Evolutionary conservation across 2,113 vertebrate genomes (phyloP).

Genomic region (Coptodon bakossiorum): DNA sequence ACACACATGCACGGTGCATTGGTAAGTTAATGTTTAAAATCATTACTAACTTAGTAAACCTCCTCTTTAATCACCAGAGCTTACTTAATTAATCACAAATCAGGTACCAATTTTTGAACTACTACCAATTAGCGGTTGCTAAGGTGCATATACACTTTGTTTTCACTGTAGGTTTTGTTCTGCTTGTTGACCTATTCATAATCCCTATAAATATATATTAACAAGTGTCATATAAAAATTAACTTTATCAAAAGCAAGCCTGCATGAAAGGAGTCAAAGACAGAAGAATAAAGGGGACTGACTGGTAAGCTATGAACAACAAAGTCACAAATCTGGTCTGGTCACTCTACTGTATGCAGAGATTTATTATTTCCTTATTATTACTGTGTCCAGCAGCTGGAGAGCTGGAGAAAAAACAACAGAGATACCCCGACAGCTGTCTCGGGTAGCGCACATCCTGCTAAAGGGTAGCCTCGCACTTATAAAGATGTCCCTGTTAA

Average conservation of each 20-base stretch:
- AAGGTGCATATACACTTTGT: neutral
- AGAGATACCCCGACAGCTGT: neutral
- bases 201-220: neutral
- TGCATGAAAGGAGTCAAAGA: neutral
- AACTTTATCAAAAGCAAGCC: neutral
- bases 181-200: neutral
- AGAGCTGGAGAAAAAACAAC: neutral
- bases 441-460: neutral
- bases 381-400: neutral
- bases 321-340: neutral
- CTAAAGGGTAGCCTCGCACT: neutral
- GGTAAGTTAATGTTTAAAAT: neutral
- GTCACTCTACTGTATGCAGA: neutral
- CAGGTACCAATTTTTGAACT: neutral
- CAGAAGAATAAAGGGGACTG: neutral
- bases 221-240: neutral
- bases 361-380: neutral
- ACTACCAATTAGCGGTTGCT: neutral
- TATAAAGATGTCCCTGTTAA: neutral
- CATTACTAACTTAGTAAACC: neutral
- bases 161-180: neutral
- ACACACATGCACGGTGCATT: fast-evolving
- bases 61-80: neutral
- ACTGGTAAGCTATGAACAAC: neutral
- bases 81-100: neutral